These are phyloP conservation scores for Frankliniella intonsa DNA, from an alignment of 2,888 invertebrate genomes.

Conservation along the genomic window DNA sequence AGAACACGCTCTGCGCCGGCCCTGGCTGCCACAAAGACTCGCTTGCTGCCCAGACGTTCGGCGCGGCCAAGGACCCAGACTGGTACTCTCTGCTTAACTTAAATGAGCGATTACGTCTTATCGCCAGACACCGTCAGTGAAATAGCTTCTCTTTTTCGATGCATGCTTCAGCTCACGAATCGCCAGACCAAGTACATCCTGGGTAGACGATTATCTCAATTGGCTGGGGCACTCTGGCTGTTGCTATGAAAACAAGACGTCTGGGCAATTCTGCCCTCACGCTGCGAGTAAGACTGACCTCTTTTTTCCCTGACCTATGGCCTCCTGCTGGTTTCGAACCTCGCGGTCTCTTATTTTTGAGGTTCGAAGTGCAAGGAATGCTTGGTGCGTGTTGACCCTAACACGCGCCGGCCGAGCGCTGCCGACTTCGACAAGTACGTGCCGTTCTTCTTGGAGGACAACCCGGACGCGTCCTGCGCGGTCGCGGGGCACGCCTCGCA, in stretches of 20 bases:
- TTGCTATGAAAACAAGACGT: constrained; percentile 57
- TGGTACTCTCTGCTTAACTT: constrained; percentile 46
- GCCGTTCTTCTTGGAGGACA: neutral
- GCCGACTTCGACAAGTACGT: too few relatives aligned
- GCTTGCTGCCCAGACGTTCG: constrained; percentile 64
- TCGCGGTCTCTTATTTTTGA: neutral
- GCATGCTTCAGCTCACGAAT: constrained; percentile 60
- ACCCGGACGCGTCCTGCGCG: neutral
- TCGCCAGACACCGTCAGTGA: too few relatives aligned
- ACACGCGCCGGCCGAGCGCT: too few relatives aligned
- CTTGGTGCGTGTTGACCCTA: neutral
- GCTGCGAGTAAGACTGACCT: neutral
- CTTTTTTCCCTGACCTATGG: too few relatives aligned
- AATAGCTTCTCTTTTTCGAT: neutral
- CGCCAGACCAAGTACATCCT: constrained; percentile 74
- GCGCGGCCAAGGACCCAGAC: constrained; percentile 60
- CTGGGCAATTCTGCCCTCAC: constrained; percentile 66
- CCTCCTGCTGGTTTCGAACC: neutral
- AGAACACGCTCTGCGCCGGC: constrained; percentile 72
- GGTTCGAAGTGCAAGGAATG: neutral
- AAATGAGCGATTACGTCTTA: too few relatives aligned
- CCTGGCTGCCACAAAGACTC: constrained; percentile 65
- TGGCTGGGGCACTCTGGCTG: constrained; percentile 66
- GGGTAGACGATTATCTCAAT: constrained; percentile 91
- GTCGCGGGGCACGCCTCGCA: neutral